Conservation (phyloP, 2,113 vertebrate genomes). For the Zootoca vivipara region DNA sequence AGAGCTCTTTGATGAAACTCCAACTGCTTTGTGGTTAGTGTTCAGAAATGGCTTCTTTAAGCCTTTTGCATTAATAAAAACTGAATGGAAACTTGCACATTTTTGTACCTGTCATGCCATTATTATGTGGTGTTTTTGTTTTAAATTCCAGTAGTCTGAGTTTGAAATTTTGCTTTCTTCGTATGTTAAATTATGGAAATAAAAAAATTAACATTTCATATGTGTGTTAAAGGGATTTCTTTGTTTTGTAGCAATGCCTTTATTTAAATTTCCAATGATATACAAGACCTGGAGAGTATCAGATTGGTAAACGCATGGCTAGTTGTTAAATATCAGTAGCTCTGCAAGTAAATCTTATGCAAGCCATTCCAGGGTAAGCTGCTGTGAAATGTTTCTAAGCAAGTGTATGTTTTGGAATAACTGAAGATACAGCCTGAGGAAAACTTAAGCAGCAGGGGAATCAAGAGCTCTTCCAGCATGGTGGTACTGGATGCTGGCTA, state of each 20-base stretch:
- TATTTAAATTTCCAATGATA: not conserved
- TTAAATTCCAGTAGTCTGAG: slow-evolving; percentile 73
- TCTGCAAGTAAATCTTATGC: not conserved
- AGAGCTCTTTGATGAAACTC: slow-evolving; percentile 43
- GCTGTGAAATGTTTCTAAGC: not conserved
- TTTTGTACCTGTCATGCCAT: slow-evolving; percentile 68
- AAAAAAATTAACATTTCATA: slow-evolving; percentile 65
- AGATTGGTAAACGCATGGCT: not conserved
- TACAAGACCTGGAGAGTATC: not conserved
- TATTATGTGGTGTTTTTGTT: slow-evolving; percentile 51
- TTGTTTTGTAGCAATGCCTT: not conserved
- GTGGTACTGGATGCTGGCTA: not conserved
- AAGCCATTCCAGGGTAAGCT: not conserved
- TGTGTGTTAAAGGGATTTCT: not conserved
- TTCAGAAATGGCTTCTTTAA: slow-evolving; percentile 58
- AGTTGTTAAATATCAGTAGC: too few relatives aligned
- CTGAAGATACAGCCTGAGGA: not conserved
- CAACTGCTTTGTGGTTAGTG: slow-evolving; percentile 61
- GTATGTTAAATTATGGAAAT: slow-evolving; percentile 83
- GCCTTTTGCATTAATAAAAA: slow-evolving; percentile 66
- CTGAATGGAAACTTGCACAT: slow-evolving; percentile 68
- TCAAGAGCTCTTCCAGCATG: not conserved
- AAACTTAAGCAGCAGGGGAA: not conserved
- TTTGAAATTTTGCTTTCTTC: slow-evolving; percentile 61
- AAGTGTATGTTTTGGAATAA: not conserved